Evolutionary conservation across 2,888 invertebrate genomes (phyloP).

Genomic region (Frankliniella intonsa): DNA sequence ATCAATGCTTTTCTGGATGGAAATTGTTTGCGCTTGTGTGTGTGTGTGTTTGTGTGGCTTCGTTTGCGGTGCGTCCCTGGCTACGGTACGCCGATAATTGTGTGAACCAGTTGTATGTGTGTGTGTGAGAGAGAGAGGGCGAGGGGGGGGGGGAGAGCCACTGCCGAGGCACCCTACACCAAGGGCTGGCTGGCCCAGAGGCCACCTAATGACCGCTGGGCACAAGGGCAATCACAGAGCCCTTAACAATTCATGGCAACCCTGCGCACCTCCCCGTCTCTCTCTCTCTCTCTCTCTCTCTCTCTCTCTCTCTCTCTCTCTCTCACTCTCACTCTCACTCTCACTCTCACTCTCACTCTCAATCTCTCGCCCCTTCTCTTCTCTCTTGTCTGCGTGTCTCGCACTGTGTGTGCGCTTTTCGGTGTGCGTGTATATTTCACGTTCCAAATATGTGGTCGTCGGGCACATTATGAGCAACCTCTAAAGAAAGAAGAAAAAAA

Average conservation of each 20-base stretch:
- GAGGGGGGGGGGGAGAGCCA: neutral
- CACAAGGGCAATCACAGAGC: constrained; percentile 15
- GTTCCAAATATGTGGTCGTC: neutral
- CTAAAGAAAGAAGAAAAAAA: too few species aligned
- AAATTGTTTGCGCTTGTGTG: neutral
- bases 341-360: neutral
- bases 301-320: neutral
- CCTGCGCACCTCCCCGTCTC: neutral
- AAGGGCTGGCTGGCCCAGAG: neutral
- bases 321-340: neutral
- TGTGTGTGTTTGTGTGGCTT: neutral
- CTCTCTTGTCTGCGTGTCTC: neutral
- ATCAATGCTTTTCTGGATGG: too few species aligned
- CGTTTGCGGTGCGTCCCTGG: neutral
- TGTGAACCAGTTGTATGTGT: constrained; percentile 13
- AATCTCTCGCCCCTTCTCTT: neutral
- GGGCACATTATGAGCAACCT: too few species aligned
- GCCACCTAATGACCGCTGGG: constrained; percentile 12
- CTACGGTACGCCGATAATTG: neutral
- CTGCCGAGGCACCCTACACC: neutral
- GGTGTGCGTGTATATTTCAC: neutral
- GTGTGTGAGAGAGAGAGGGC: neutral
- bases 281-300: neutral
- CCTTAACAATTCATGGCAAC: constrained; percentile 10
- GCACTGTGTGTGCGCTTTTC: neutral